Evolutionary conservation across 2,888 invertebrate species (phyloP).

Genomic region (Hipparchia semele): DNA sequence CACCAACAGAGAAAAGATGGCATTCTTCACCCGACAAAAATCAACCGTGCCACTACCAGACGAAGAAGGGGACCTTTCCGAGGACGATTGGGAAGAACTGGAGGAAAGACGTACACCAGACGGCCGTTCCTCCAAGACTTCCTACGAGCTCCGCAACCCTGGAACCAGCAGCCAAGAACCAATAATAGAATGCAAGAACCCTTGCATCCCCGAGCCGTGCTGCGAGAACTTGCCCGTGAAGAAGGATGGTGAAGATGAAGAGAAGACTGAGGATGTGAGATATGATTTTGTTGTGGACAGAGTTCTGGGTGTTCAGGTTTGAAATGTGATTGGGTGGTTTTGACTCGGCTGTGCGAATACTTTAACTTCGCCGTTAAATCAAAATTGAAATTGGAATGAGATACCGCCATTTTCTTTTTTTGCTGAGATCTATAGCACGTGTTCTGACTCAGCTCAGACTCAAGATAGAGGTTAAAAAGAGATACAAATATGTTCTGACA

Average conservation of each 20-base stretch:
- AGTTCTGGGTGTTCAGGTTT: constrained; percentile 93
- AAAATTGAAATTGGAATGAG: too few species aligned
- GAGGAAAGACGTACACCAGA: constrained; percentile 75
- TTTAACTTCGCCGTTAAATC: too few species aligned
- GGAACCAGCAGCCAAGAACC: constrained; percentile 37
- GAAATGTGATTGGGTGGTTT: constrained; percentile 53
- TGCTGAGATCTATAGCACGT: too few species aligned
- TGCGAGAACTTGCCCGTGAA: constrained; percentile 52
- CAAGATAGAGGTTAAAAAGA: too few species aligned
- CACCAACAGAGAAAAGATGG: constrained; percentile 94
- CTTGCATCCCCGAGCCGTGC: constrained; percentile 51
- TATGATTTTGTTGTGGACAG: constrained; percentile 93
- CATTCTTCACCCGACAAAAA: constrained; percentile 95
- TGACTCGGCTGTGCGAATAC: constrained; percentile 1
- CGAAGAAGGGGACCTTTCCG: constrained; percentile 81
- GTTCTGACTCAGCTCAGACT: too few species aligned
- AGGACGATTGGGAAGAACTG: constrained; percentile 77
- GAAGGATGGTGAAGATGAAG: constrained; percentile 56
- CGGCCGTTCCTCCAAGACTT: constrained; percentile 75
- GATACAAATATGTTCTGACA: too few species aligned
- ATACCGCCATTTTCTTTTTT: too few species aligned
- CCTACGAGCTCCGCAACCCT: constrained; percentile 65
- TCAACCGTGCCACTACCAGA: constrained; percentile 89
- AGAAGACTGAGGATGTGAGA: constrained; percentile 81
- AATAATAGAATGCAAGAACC: constrained; percentile 66